Evolutionary conservation across 2,797 vertebrate genomes (phyloP).

Genomic region (Brotula barbata): DNA sequence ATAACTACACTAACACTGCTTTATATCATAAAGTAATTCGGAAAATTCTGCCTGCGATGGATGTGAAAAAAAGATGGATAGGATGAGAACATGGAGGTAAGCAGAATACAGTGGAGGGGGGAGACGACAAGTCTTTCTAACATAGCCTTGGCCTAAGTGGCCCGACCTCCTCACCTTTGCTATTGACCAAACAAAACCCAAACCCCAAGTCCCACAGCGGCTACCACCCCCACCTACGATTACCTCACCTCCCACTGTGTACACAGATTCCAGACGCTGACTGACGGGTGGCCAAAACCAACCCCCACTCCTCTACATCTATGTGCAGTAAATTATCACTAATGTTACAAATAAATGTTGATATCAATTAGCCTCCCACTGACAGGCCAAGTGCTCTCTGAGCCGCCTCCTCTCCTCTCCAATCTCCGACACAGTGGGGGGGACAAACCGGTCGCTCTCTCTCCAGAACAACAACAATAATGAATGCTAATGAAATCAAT

Average conservation of each 20-base stretch:
- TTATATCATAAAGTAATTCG: not conserved
- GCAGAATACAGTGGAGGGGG: conserved; percentile 44
- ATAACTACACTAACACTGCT: conserved; percentile 12
- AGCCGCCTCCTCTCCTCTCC: conserved; percentile 19
- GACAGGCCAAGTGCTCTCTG: conserved; percentile 44
- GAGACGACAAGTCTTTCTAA: conserved; percentile 31
- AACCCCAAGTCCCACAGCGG: conserved; percentile 55
- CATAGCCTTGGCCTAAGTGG: conserved; percentile 64
- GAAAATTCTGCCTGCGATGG: conserved; percentile 11
- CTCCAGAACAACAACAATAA: conserved; percentile 36
- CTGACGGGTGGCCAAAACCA: conserved; percentile 21
- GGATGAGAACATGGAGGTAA: conserved; percentile 33
- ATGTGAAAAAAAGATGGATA: conserved; percentile 1
- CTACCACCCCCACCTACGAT: conserved; percentile 51
- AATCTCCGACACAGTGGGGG: conserved; percentile 38
- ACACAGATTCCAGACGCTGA: conserved; percentile 60
- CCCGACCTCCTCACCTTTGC: conserved; percentile 84
- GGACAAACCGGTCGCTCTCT: conserved; percentile 33
- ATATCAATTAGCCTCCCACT: conserved; percentile 72
- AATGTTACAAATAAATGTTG: conserved; percentile 67
- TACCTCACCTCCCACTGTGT: conserved; percentile 64
- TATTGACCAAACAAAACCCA: conserved; percentile 82
- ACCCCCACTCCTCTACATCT: conserved; percentile 35
- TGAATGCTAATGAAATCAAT: conserved; percentile 82
- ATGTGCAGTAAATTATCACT: conserved; percentile 66